Conservation (phyloP, 2,888 invertebrate species). For the Tillus elongatus region DNA sequence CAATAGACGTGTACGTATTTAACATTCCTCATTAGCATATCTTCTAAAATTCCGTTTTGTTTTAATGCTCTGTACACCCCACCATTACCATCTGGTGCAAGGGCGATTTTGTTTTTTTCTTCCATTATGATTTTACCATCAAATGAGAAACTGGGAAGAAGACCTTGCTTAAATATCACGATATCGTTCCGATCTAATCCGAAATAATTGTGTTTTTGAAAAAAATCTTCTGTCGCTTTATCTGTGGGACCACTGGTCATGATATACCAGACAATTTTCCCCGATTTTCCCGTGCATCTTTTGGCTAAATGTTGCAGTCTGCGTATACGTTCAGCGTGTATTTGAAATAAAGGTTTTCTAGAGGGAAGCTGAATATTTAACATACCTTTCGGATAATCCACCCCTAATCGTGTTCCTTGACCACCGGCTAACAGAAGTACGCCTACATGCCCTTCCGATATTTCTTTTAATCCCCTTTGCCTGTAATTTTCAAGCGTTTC, state of each 20-base stretch:
- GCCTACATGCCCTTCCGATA: constrained; percentile 60
- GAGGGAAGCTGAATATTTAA: constrained; percentile 86
- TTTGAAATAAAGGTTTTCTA: constrained; percentile 78
- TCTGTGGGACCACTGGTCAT: constrained; percentile 97
- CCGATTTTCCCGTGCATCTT: constrained; percentile 49
- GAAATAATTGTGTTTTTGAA: constrained; percentile 72
- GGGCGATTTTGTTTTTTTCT: constrained; percentile 66
- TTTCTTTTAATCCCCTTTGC: constrained; percentile 52
- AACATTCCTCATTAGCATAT: constrained; percentile 71
- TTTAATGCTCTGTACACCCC: constrained; percentile 74
- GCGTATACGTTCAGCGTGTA: constrained; percentile 89
- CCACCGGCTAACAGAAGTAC: constrained; percentile 93
- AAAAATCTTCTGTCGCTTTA: constrained; percentile 70
- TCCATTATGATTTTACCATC: constrained; percentile 90
- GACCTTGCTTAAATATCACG: constrained; percentile 82
- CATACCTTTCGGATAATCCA: constrained; percentile 94
- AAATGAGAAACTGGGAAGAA: constrained; percentile 86
- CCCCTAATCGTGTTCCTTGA: constrained; percentile 94
- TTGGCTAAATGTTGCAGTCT: constrained; percentile 69
- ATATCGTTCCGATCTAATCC: constrained; percentile 75
- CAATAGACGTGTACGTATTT: constrained; percentile 91
- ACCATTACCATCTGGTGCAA: constrained; percentile 88
- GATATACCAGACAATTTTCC: constrained; percentile 75
- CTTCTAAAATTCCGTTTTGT: constrained; percentile 63
- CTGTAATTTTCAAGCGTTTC: constrained; percentile 60